phyloP scores from a whole-genome alignment of 23 tunicate genomes.

The Halocynthia aurantium region DNA sequence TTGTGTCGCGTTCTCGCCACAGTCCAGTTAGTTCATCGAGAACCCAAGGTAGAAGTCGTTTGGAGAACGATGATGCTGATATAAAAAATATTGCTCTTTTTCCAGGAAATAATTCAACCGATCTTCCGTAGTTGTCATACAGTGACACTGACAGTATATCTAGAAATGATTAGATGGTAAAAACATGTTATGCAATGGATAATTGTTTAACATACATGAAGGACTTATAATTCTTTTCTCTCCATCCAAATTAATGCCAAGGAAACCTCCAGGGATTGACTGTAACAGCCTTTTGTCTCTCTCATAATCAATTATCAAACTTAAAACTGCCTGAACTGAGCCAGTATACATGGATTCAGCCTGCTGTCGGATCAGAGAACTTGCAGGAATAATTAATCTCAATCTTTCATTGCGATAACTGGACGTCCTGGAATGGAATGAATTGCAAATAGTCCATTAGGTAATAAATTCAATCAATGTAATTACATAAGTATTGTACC shows the following conservation, averaged over 20 bases:
- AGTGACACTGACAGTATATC: constrained; percentile 57
- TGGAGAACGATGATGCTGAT: constrained; percentile 21
- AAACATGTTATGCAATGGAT: neutral
- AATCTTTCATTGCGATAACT: constrained; percentile 30
- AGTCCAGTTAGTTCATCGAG: constrained; percentile 80
- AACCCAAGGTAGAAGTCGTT: constrained; percentile 61
- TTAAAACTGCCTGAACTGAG: constrained; percentile 42
- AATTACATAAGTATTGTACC: neutral
- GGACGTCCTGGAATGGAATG: constrained; percentile 2
- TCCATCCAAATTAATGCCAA: constrained; percentile 51
- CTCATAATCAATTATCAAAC: constrained; percentile 32
- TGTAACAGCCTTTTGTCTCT: constrained; percentile 5
- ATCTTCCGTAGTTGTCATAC: constrained; percentile 18
- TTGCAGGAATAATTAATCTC: constrained; percentile 65
- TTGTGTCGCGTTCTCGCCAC: constrained; percentile 67
- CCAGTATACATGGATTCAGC: constrained; percentile 37
- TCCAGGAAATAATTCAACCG: constrained; percentile 60
- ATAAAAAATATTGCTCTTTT: constrained; percentile 41
- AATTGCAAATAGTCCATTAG: neutral
- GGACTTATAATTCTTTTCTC: constrained; percentile 57
- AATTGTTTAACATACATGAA: constrained; percentile 28
- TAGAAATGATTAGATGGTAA: constrained; percentile 12
- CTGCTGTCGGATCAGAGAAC: constrained; percentile 38
- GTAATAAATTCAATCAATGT: neutral
- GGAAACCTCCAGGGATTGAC: constrained; percentile 33